Conservation (phyloP, 2,888 invertebrate genomes). For the Fragum sueziense region DNA sequence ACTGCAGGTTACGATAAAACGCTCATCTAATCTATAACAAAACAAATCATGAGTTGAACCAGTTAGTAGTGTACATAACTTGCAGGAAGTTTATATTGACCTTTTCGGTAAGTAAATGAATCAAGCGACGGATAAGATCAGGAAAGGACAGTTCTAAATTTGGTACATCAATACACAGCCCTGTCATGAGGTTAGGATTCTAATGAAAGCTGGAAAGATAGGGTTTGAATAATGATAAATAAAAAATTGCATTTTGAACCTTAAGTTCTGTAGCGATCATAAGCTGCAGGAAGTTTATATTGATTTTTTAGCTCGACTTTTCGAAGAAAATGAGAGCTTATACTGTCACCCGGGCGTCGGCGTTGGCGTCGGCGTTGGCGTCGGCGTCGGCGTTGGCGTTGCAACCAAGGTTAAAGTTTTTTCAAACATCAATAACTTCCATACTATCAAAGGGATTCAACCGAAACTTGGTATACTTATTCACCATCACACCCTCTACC, state of each 20-base stretch:
- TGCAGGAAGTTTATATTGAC: conserved; percentile 95
- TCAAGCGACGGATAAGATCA: conserved; percentile 95
- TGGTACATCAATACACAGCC: conserved; percentile 96
- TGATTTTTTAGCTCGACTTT: conserved; percentile 94
- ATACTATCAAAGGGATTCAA: too few species aligned
- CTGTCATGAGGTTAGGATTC: too few species aligned
- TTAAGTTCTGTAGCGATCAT: conserved; percentile 95
- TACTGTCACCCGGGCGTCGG: too few species aligned
- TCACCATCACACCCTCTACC: too few species aligned
- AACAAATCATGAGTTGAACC: conserved; percentile 95
- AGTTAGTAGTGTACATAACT: conserved; percentile 93
- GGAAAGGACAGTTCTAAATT: conserved; percentile 93
- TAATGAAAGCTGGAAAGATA: too few species aligned
- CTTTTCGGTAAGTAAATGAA: conserved; percentile 90
- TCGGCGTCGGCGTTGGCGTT: too few species aligned
- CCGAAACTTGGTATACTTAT: too few species aligned
- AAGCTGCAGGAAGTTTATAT: conserved; percentile 94
- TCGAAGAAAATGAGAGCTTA: too few species aligned
- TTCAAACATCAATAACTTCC: too few species aligned
- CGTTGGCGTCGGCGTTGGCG: too few species aligned
- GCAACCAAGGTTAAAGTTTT: too few species aligned
- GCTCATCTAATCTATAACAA: conserved; percentile 95
- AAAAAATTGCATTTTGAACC: conserved; percentile 96
- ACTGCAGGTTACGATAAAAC: conserved; percentile 95
- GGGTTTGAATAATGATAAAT: too few species aligned